Base-by-base conservation (phyloP, 2,888 invertebrate genomes). In the Pammene aurita region DNA sequence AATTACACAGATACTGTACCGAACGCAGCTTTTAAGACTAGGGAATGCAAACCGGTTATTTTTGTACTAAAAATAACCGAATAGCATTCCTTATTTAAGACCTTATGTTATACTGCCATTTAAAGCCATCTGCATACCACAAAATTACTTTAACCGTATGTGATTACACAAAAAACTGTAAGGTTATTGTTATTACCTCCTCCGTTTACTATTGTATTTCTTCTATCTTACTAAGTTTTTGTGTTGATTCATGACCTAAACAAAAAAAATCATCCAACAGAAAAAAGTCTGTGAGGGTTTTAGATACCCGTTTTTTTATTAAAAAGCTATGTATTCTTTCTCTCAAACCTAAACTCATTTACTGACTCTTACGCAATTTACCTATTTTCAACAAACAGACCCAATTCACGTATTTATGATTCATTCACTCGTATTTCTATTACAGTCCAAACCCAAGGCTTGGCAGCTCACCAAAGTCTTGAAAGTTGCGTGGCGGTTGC, bases 401-500 rank as follows among this genome's bases (percentile, higher is more conserved):
- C 62, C 62, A 52, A 62, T 62, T 52, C 26, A 41, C 18, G 41
- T 38, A 41, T 44, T 34, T 26, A 42, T 50, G 48, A 61, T 48
- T 50, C 50, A 60, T 58, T 44, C 57, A 16, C 1, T 7, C 50
- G 60, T 60, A 61, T 48, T 61, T 61, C 61, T 62, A 26, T 62
- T 18, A 61, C 60, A 38, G 58, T 44, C 52, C 42, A 46, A 18
- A 42, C 18, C 26, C 63, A 63, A 57, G 10, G 56, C 62, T 64
- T 58, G 63, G 68, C 63, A 57, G 35, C 11, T 56, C 13, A 18
- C 44, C 48, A 67, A 57, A 14, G 63, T 67, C 62, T 68, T 64
- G 35, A 64, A 68, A 50, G 68, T 68, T 64, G 68, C 57, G 67
- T 62, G 56, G 14, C 26, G 57, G 57, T 64, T 44, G 61, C 48